A percentile compares a stretch with the other conserved stretches of the same genome.
Evolutionary conservation across 2,113 vertebrate species (phyloP).

Genomic region (Buteo buteo): DNA sequence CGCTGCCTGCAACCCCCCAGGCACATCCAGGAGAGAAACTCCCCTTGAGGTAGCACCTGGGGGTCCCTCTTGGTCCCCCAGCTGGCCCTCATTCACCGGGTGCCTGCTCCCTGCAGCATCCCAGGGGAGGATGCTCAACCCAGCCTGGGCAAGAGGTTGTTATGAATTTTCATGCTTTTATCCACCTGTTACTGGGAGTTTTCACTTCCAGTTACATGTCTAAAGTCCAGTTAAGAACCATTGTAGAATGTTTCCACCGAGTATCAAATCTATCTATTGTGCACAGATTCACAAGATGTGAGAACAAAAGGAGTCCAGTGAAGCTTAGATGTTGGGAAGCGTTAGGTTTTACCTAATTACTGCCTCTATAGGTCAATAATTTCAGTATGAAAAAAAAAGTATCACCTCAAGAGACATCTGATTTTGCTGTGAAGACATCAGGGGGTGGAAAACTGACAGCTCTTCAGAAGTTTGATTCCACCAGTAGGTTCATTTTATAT

Average conservation of each 20-base stretch:
- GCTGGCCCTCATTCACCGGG: not conserved
- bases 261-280: not conserved
- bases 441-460: not conserved
- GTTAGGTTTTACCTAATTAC: not conserved
- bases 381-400: not conserved
- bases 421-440: not conserved
- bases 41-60: not conserved
- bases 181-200: not conserved
- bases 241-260: not conserved
- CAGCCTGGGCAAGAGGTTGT: not conserved
- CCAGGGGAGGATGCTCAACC: not conserved
- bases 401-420: not conserved
- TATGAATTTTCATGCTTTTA: not conserved
- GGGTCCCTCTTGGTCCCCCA: not conserved
- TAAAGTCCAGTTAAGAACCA: not conserved
- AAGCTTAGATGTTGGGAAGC: not conserved
- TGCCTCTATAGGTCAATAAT: not conserved
- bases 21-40: not conserved
- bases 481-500: not conserved
- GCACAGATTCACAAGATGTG: not conserved
- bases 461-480: not conserved
- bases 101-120: not conserved
- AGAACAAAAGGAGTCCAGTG: not conserved
- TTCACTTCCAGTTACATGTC: not conserved
- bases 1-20: not conserved